Evolutionary conservation across 2,113 vertebrate genomes (phyloP), one percentile per base, ranked within the genome.

Genomic region (Sitta europaea): DNA sequence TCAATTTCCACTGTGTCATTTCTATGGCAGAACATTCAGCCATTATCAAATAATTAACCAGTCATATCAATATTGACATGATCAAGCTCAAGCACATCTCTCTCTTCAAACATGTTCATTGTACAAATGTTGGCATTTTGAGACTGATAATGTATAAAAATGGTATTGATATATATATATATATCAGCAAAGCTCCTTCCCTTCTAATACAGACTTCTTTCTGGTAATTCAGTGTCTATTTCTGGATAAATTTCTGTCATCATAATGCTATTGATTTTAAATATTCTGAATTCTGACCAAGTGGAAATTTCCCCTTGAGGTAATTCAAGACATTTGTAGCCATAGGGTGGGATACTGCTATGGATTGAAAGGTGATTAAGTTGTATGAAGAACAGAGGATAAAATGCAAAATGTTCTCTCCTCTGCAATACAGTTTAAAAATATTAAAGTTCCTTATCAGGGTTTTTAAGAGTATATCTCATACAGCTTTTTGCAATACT

Each of bases 291-390:
- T 68, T 96, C 84, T 85, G 28, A 75, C 67, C 86, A 38, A 38
- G 78, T 62, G 42, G 77, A 85, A 28, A 25, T 78, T 75, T 85
- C 38, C 28, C 76, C 57, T 78, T 58, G 57, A 89, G 48, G 47
- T 18, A 24, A 53, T 89, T 78, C 45, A 75, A 81, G 81, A 70
- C 12, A 88, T 83, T 73, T 93, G 50, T 76, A 93, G 75, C 54
- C 8, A 3, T 51, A 50, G 62, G 50, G 36, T 83, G 27, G 58
- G 89, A 92, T 73, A 42, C 11, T 88, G 66, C 73, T 80, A 51
- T 6, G 61, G 57, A 90, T 93, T 76, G 92, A 90, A 93, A 90
- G 22, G 25, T 83, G 71, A 92, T 88, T 58, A 90, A 92, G 9
- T 80, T 54, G 48, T 71, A 54, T n/a, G 31, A 91, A 81, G 54